Evolutionary conservation across 2,888 invertebrate genomes (phyloP).

Genomic region (Coelinius sp.): DNA sequence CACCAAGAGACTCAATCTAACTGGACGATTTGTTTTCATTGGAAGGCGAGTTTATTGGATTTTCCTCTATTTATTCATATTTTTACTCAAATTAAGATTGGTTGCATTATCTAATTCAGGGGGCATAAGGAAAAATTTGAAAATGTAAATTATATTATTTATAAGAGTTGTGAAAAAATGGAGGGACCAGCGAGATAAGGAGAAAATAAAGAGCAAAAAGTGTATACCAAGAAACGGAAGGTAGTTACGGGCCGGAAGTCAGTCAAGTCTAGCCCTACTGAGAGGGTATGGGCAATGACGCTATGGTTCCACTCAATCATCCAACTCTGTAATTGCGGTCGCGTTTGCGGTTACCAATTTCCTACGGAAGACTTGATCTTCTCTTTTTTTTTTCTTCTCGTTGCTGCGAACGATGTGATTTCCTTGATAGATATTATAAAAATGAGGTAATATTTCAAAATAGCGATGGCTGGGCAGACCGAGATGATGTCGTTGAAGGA

Average conservation of each 20-base stretch:
- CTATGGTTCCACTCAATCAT: conserved; percentile 47
- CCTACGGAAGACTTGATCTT: conserved; percentile 28
- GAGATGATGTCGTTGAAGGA: conserved; percentile 80
- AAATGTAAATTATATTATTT: too few relatives aligned
- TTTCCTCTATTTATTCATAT: neutral
- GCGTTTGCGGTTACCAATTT: conserved; percentile 48
- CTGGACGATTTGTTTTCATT: conserved; percentile 77
- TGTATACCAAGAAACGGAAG: conserved; percentile 49
- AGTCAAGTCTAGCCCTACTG: conserved; percentile 25
- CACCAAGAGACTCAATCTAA: conserved; percentile 73
- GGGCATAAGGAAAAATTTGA: too few relatives aligned
- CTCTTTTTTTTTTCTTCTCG: too few relatives aligned
- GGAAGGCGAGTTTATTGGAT: conserved; percentile 74
- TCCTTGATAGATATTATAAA: too few relatives aligned
- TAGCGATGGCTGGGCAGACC: conserved; percentile 85
- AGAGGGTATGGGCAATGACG: conserved; percentile 5
- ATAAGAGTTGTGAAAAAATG: too few relatives aligned
- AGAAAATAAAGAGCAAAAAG: conserved; percentile 29
- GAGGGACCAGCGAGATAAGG: neutral
- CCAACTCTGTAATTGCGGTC: conserved; percentile 52
- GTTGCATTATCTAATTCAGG: too few relatives aligned
- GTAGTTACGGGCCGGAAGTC: conserved; percentile 55
- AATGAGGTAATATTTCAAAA: too few relatives aligned
- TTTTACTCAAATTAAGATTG: too few relatives aligned
- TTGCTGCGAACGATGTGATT: too few relatives aligned